Evolutionary conservation across 2,888 invertebrate species (phyloP).

Genomic region (Disparrhopalites patrizii): DNA sequence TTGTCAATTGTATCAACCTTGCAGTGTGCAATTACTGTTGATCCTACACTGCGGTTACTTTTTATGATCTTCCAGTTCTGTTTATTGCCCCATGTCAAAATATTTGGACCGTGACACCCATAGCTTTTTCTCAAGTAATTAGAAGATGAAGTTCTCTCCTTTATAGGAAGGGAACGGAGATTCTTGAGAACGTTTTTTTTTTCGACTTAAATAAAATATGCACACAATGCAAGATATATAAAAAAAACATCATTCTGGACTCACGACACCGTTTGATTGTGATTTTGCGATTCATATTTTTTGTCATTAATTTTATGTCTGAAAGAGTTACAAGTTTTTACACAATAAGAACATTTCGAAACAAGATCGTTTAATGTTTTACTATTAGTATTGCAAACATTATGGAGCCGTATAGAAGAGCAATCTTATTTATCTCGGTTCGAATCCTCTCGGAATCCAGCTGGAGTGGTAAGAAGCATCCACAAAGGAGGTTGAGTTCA

Average conservation of each 20-base stretch:
- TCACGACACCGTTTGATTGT: background rate
- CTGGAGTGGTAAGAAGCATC: background rate
- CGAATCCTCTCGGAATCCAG: slow-evolving; percentile 21
- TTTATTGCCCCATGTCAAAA: too few relatives aligned
- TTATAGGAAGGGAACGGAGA: too few relatives aligned
- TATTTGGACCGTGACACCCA: too few relatives aligned
- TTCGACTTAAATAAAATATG: too few relatives aligned
- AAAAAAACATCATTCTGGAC: background rate
- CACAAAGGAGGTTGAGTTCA: slow-evolving; percentile 11
- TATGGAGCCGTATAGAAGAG: background rate
- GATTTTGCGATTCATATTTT: background rate
- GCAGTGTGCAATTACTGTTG: too few relatives aligned
- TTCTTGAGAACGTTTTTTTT: too few relatives aligned
- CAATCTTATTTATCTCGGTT: slow-evolving; percentile 3
- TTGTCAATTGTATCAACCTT: too few relatives aligned
- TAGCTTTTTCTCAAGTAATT: too few relatives aligned
- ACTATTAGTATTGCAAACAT: background rate
- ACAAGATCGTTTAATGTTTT: background rate
- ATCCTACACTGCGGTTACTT: too few relatives aligned
- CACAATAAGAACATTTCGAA: background rate
- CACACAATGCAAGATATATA: too few relatives aligned
- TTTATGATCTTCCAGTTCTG: too few relatives aligned
- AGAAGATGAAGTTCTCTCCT: too few relatives aligned
- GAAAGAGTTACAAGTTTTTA: background rate
- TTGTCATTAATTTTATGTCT: background rate